Conservation (phyloP, 2,888 invertebrate genomes). For the Chaetoderma sp. region DNA sequence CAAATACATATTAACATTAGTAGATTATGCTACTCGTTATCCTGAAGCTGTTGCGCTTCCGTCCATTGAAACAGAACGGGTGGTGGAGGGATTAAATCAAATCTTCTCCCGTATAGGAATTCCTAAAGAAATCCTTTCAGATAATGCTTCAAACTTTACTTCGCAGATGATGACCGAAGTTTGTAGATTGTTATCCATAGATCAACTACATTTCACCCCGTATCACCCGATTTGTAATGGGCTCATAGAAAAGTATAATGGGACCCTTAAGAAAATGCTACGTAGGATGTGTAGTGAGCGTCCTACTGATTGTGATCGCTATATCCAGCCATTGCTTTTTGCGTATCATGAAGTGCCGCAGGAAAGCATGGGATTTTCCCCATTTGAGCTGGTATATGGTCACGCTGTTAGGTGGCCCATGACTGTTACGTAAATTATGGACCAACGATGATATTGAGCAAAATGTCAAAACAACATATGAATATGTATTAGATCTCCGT, state of each 20-base stretch:
- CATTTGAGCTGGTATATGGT: too few relatives aligned
- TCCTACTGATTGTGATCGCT: too few relatives aligned
- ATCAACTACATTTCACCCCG: conserved; percentile 23
- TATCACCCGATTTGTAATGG: conserved; percentile 37
- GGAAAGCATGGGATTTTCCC: too few relatives aligned
- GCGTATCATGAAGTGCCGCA: too few relatives aligned
- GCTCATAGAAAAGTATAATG: conserved; percentile 31
- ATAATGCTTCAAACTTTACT: conserved; percentile 38
- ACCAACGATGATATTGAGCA: too few relatives aligned
- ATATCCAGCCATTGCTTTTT: too few relatives aligned
- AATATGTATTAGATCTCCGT: too few relatives aligned
- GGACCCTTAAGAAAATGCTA: too few relatives aligned
- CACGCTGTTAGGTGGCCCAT: too few relatives aligned
- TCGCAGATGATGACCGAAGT: conserved; percentile 33
- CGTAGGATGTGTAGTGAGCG: too few relatives aligned
- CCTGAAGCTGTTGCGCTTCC: conserved; percentile 27
- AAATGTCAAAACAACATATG: too few relatives aligned
- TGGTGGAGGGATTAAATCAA: conserved; percentile 36
- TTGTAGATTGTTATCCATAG: conserved; percentile 25
- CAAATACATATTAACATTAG: conserved; percentile 32
- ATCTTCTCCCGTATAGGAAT: conserved; percentile 29
- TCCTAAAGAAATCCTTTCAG: conserved; percentile 35
- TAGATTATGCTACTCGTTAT: conserved; percentile 37
- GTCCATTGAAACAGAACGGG: conserved; percentile 27
- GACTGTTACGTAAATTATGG: too few relatives aligned